Base-by-base conservation (phyloP, 2,113 vertebrate species). In the Albula goreensis region DNA sequence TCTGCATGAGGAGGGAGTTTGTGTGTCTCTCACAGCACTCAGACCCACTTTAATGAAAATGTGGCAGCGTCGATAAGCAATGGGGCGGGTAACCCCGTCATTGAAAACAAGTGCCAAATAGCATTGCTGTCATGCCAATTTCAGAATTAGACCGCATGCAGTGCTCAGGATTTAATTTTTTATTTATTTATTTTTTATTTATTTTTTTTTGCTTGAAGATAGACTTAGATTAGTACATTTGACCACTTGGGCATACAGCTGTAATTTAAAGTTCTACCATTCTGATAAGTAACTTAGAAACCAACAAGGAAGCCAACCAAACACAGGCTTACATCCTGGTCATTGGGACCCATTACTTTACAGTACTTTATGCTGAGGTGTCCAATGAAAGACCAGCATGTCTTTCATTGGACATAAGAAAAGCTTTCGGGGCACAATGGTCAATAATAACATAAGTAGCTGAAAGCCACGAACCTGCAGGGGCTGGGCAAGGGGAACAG, bases 91-190 rank as follows among this genome's bases (percentile, higher is more conserved):
- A 85, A 79, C 74, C 50, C 70, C 15, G 51, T 53, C 50, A 13
- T 48, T 11, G n/a, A 10, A 57, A 78, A 85, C 50, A 70, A 41
- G 56, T 57, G 83, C 83, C 52, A 78, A 78, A 85, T 79, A 85
- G 17, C 77, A 85, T 79, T 85, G 77, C 53, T 50, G 25, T 84
- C 48, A 79, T 79, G 83, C 74, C 74, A 51, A 13, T 78, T 50
- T 85, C 9, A 25, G 15, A 79, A 74, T 74, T 53, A 74, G 83
- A 78, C 83, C 51, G 19, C 74, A 78, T 85, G 74, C 31, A 25
- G 83, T 79, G 74, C 57, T 85, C 52, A 74, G 52, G 52, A 85
- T 85, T 79, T 70, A 85, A 57, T 85, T 85, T 56, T 50, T 66
- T 77, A 66, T 70, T 84, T 70, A 85, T 57, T 79, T 85, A 56